These are phyloP conservation scores for Thermophis baileyi DNA, from an alignment of 2,113 vertebrate species.

Conservation along the genomic window DNA sequence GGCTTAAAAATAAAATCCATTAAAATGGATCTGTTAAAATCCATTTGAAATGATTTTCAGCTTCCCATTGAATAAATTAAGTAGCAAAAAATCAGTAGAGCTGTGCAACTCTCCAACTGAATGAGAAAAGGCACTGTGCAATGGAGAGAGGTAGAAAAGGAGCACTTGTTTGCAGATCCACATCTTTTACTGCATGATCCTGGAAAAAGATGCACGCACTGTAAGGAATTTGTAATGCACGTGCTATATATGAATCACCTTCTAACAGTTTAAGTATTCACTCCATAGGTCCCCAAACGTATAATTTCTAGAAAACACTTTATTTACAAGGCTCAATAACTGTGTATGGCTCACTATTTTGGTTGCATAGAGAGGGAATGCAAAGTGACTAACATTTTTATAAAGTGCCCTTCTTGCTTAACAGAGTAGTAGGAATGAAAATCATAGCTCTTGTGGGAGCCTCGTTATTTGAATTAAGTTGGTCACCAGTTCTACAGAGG, in stretches of 20 bases:
- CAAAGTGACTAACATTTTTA: slow-evolving; percentile 29
- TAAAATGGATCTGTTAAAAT: background rate
- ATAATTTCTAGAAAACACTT: slow-evolving; percentile 26
- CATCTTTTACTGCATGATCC: background rate
- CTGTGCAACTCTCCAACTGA: background rate
- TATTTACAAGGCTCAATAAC: slow-evolving; percentile 21
- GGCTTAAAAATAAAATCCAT: background rate
- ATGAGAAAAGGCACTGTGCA: background rate
- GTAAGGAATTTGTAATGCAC: background rate
- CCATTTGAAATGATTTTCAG: slow-evolving; percentile 44
- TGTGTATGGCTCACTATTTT: slow-evolving; percentile 24
- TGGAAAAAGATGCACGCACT: background rate
- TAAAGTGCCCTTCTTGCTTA: slow-evolving; percentile 22
- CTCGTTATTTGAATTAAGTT: background rate
- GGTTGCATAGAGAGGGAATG: slow-evolving; percentile 17
- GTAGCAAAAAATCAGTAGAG: background rate
- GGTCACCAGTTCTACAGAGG: too few species aligned
- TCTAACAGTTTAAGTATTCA: background rate
- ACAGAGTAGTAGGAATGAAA: slow-evolving; percentile 21
- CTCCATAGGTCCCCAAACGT: background rate
- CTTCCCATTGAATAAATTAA: slow-evolving; percentile 23
- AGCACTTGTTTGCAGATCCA: background rate
- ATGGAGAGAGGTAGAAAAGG: background rate
- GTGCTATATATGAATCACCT: background rate
- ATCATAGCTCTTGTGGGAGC: slow-evolving; percentile 26